These are phyloP conservation scores for Epizoanthus ramosus DNA, from an alignment of 92 coral and sea anemone genomes.

Conservation along the genomic window DNA sequence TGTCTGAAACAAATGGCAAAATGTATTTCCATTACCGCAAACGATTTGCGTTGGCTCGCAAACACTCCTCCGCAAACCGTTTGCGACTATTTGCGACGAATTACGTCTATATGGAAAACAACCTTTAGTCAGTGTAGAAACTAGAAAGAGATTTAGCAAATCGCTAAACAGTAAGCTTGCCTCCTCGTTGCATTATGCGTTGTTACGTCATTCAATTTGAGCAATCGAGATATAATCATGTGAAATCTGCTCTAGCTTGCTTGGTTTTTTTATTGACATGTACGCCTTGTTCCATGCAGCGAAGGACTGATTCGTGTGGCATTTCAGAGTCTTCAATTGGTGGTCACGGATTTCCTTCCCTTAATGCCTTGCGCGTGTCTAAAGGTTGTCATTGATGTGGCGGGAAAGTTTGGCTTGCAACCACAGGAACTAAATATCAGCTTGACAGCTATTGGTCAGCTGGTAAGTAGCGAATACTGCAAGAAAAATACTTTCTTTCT, in stretches of 20 bases:
- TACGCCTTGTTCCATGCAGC: constrained; percentile 47
- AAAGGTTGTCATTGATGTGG: constrained; percentile 97
- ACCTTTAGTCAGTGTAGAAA: no score
- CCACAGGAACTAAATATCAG: constrained; percentile 97
- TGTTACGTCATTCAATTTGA: no score
- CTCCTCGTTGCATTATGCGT: no score
- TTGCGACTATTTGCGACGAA: no score
- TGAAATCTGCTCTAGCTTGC: neutral
- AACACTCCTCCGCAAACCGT: no score
- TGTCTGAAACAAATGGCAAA: no score
- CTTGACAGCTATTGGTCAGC: constrained; percentile 94
- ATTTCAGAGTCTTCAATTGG: constrained; percentile 95
- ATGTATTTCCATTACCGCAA: no score
- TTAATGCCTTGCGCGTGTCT: constrained; percentile 95
- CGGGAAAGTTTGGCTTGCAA: constrained; percentile 97
- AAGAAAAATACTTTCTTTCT: neutral
- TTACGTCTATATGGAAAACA: no score
- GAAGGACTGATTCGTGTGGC: constrained; percentile 98
- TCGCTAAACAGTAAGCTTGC: no score
- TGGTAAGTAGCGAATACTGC: constrained; percentile 65
- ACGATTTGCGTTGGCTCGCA: no score
- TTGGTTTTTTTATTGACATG: neutral
- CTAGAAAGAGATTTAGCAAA: no score
- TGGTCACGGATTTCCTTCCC: constrained; percentile 97
- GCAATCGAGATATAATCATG: no score